Evolutionary conservation across 2,888 invertebrate genomes (phyloP), one percentile per base, ranked within the genome.

Genomic region (Euclidia mi): DNA sequence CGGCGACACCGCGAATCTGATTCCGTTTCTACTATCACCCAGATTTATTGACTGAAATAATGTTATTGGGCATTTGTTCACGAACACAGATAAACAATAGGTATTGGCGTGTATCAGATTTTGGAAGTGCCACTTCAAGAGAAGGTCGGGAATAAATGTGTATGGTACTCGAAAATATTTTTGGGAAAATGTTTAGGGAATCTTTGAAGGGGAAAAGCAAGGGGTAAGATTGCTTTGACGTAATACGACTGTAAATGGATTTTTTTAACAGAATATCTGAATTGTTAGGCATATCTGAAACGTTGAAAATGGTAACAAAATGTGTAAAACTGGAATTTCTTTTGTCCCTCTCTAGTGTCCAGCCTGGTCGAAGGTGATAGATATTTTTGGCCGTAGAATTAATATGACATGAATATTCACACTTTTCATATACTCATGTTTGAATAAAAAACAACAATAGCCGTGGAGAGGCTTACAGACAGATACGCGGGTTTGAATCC

Each of bases 1-100:
- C 89, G 85, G 83, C 89, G 94, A 93, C 94, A 87, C 85, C 83
- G 82, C 85, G 91, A 91, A 94, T 92, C 94, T 92, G 93, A 94
- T 94, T 90, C 94, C 92, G 92, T 82, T 89, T 82, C 82, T 83
- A 86, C 87, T 91, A 87, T 84, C 76, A 76, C 72, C 72, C 59
- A 84, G 90, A 92, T 90, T 92, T 92, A 91, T 90, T 80, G 88
- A 76, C 80, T 87, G 87, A 86, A 87, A 89, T 88, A 82, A 76
- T 79, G 60, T 73, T 74, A 73, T 74, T 65, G 74, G 49, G 57
- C 68, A 61, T 69, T 68, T 69, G 64, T 65, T 64, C 48, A 29
- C 46, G 62, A 42, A 59, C 56, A 60, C 45, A 58, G 55, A 73
- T 73, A 76, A 73, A 74, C 76, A 74, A 74, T 69, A 76, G 66